Conservation (phyloP, 2,797 vertebrate genomes). For the Myripristis murdjan region DNA sequence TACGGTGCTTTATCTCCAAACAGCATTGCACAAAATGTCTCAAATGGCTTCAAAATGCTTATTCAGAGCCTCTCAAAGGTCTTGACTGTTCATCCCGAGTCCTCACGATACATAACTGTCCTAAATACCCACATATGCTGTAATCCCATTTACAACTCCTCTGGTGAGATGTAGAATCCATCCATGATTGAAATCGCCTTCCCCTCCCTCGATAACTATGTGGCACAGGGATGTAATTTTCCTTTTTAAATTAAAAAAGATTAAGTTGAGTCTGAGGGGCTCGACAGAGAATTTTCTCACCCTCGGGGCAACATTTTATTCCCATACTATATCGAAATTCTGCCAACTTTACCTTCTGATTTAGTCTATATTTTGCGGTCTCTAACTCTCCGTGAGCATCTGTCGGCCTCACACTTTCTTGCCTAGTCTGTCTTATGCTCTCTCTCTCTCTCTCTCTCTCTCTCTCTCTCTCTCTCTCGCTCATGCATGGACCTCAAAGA, state of each 20-base stretch:
- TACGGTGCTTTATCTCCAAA: not conserved
- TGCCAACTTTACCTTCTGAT: slow-evolving; percentile 52
- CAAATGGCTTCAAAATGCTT: slow-evolving; percentile 27
- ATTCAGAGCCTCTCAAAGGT: slow-evolving; percentile 27
- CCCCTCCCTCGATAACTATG: slow-evolving; percentile 54
- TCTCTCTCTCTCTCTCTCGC: too few species aligned
- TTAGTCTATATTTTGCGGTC: slow-evolving; percentile 35
- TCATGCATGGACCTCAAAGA: too few species aligned
- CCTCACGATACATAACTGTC: slow-evolving; percentile 40
- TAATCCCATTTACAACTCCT: slow-evolving; percentile 53
- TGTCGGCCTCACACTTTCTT: not conserved
- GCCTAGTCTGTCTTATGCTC: too few species aligned
- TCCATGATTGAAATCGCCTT: slow-evolving; percentile 68
- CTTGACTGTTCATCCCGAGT: not conserved
- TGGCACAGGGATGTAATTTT: slow-evolving; percentile 68
- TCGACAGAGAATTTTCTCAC: slow-evolving; percentile 41
- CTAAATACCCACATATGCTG: slow-evolving; percentile 66
- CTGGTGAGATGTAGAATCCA: slow-evolving; percentile 64
- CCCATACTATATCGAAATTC: slow-evolving; percentile 57
- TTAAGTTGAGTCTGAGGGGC: slow-evolving; percentile 53
- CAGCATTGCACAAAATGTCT: slow-evolving; percentile 12
- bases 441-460: too few species aligned
- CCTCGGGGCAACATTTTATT: slow-evolving; percentile 60
- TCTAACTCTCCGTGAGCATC: not conserved
- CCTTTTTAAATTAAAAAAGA: slow-evolving; percentile 75